These are phyloP conservation scores for Lipotes vexillifer DNA, from an alignment of 2,113 vertebrate species.

Conservation along the genomic window DNA sequence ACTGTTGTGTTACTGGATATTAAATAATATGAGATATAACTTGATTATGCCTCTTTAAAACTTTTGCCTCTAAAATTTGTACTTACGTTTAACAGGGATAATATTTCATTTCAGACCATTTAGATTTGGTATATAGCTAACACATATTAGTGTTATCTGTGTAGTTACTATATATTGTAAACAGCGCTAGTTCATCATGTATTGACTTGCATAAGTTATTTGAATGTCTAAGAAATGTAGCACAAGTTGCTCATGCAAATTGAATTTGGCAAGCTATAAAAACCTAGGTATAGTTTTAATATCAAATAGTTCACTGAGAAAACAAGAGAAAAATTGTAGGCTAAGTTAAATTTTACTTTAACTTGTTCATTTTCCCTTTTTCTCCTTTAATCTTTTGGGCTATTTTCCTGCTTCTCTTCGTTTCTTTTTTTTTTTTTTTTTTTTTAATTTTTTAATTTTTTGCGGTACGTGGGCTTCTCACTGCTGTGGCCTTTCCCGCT, in stretches of 20 bases:
- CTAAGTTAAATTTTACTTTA: not conserved
- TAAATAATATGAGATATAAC: slow-evolving; percentile 2
- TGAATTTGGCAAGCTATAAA: not conserved
- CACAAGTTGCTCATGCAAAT: not conserved
- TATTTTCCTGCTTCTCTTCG: not conserved
- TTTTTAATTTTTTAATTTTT: no score
- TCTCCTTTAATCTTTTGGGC: not conserved
- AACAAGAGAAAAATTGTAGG: not conserved
- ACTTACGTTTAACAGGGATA: not conserved
- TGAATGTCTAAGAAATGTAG: not conserved
- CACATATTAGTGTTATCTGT: not conserved
- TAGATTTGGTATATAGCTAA: not conserved
- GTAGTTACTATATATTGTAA: not conserved
- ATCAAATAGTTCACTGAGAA: slow-evolving; percentile 13
- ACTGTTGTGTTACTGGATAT: not conserved
- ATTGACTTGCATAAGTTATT: not conserved
- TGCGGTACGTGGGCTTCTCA: no score
- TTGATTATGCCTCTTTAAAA: slow-evolving; percentile 22
- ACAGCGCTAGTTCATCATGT: not conserved
- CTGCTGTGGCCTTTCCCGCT: no score
- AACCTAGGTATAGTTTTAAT: not conserved
- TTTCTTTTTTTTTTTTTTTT: not conserved
- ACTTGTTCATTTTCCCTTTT: not conserved
- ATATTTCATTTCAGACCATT: not conserved
- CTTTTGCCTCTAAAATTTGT: not conserved